Conservation (phyloP, 2,797 vertebrate genomes). For the Silurus lanzhouensis region DNA sequence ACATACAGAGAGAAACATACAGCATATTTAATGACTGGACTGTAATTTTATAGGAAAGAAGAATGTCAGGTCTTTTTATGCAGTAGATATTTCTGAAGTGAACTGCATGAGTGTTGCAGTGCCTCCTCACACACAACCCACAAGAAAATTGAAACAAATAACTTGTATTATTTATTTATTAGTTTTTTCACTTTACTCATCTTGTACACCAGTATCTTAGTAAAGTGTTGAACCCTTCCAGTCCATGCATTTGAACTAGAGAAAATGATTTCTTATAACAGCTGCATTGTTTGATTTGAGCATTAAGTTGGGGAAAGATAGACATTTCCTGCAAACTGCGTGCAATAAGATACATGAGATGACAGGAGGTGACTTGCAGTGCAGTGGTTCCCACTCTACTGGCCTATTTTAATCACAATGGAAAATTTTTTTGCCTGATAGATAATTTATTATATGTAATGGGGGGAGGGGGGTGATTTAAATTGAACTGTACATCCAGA, state of each 20-base stretch:
- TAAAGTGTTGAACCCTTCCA: not conserved
- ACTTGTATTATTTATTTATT: not conserved
- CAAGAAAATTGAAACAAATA: not conserved
- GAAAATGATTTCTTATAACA: slow-evolving; percentile 86
- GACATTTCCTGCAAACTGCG: slow-evolving; percentile 88
- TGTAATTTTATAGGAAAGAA: slow-evolving; percentile 4
- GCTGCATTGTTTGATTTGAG: slow-evolving; percentile 89
- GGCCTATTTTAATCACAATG: slow-evolving; percentile 20
- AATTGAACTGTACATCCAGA: not conserved
- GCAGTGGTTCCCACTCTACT: slow-evolving; percentile 22
- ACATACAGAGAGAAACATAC: not conserved
- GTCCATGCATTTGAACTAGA: slow-evolving; percentile 58
- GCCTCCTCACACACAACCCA: not conserved
- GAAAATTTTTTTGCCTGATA: not conserved
- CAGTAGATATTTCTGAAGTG: not conserved
- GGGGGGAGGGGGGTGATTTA: not conserved
- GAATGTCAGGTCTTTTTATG: not conserved
- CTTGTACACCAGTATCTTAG: not conserved
- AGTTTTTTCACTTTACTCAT: not conserved
- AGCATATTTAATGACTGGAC: not conserved
- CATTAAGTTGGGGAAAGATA: slow-evolving; percentile 82
- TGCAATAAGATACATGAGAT: slow-evolving; percentile 56
- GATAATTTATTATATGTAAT: not conserved
- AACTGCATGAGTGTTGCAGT: not conserved
- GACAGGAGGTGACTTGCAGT: slow-evolving; percentile 42